Conservation (phyloP, 2,113 vertebrate genomes). For the Lepidothrix coronata region DNA sequence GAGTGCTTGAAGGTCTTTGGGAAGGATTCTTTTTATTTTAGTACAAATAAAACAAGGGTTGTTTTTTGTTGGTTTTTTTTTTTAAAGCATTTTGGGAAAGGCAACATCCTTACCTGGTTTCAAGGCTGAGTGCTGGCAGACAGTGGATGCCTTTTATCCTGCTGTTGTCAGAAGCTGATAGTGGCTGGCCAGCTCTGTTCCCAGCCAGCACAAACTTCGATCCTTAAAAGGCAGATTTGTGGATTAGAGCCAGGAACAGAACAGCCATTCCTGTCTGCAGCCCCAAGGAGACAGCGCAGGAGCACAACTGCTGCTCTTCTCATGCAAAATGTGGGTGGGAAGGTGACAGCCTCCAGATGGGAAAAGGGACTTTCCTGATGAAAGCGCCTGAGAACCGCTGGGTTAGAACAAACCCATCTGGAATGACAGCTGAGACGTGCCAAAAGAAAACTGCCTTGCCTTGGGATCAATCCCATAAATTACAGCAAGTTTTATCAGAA, state of each 20-base stretch:
- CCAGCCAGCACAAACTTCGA: neutral
- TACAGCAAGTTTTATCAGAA: neutral
- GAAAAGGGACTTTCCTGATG: slow-evolving; percentile 54
- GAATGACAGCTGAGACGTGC: neutral
- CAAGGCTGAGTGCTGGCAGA: neutral
- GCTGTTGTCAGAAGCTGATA: neutral
- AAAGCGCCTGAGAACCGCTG: neutral
- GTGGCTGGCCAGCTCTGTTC: neutral
- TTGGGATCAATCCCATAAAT: neutral
- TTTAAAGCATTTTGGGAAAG: neutral
- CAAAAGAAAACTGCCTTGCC: neutral
- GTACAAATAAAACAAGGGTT: neutral
- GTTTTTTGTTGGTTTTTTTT: neutral
- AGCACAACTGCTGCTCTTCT: neutral
- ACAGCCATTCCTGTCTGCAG: neutral
- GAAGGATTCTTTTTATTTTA: neutral
- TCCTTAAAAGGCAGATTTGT: neutral
- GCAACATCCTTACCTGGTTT: neutral
- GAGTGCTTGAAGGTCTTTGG: neutral
- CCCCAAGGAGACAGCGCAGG: neutral
- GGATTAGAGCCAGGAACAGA: neutral
- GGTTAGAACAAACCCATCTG: neutral
- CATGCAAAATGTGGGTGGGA: neutral
- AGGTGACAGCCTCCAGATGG: neutral
- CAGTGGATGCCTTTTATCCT: neutral